phyloP scores from a whole-genome alignment of 2,888 invertebrate species.

The Sinelater perroti region DNA sequence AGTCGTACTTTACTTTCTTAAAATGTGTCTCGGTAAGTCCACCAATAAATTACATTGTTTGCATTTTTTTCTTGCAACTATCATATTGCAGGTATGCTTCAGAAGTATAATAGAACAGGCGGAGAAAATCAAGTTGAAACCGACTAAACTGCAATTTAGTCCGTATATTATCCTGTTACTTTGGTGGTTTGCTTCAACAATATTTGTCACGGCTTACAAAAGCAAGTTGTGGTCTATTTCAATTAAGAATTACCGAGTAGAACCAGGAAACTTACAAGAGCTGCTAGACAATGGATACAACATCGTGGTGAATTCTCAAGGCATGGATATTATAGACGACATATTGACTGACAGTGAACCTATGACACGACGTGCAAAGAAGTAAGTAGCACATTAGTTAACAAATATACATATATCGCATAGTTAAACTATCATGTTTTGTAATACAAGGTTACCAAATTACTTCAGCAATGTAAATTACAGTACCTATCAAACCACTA shows the following conservation, averaged over 20 bases:
- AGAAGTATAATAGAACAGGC: constrained; percentile 43
- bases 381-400: constrained; percentile 23
- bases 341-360: constrained; percentile 29
- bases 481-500: too few species aligned
- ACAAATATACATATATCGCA: neutral
- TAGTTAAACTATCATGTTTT: constrained; percentile 16
- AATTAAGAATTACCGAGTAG: constrained; percentile 39
- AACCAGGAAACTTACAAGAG: constrained; percentile 40
- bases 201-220: constrained; percentile 45
- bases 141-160: constrained; percentile 6
- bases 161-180: constrained; percentile 32
- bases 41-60: too few species aligned
- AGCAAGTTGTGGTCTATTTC: constrained; percentile 45
- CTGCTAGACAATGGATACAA: constrained; percentile 40
- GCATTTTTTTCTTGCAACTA: neutral
- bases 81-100: constrained; percentile 38
- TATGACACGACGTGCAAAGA: constrained; percentile 28
- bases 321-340: constrained; percentile 21
- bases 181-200: constrained; percentile 41
- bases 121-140: constrained; percentile 5
- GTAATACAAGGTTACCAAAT: constrained; percentile 38
- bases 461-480: constrained; percentile 37
- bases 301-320: constrained; percentile 36
- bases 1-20: neutral
- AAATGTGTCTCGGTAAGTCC: constrained; percentile 23